Percentiles rank a stretch among this genome's conserved stretches.
These are phyloP conservation scores for Malurus alboscapulatus DNA, from an alignment of 2,113 vertebrate species.

Conservation along the genomic window DNA sequence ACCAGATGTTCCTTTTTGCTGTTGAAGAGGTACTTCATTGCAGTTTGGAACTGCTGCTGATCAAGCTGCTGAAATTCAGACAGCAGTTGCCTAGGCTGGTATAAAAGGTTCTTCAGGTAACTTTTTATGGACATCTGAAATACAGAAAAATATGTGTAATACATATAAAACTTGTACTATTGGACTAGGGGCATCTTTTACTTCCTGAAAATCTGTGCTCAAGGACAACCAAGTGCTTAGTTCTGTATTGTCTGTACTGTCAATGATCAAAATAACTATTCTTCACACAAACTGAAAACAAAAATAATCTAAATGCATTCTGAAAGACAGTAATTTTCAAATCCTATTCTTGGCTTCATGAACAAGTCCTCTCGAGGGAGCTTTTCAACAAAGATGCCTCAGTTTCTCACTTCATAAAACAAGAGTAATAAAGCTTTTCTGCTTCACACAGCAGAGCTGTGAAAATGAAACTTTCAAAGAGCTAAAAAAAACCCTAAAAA, in stretches of 20 bases:
- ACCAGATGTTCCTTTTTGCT: conserved; percentile 69
- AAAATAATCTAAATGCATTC: background rate
- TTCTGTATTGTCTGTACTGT: background rate
- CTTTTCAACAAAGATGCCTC: background rate
- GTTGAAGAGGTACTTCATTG: conserved; percentile 72
- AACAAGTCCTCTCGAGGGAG: background rate
- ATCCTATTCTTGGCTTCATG: background rate
- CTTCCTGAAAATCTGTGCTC: background rate
- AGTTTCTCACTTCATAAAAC: background rate
- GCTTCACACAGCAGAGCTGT: background rate
- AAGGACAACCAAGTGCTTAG: background rate
- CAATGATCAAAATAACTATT: background rate
- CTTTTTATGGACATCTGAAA: conserved; percentile 69
- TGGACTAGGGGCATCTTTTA: background rate
- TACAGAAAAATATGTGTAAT: background rate
- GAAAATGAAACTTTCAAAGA: background rate
- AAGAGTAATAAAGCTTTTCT: background rate
- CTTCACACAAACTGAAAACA: background rate
- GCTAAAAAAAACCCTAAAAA: background rate
- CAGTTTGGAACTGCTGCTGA: conserved; percentile 68
- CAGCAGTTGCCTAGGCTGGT: conserved; percentile 73
- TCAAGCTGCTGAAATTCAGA: conserved; percentile 68
- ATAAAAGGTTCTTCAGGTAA: conserved; percentile 67
- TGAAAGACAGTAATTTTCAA: background rate
- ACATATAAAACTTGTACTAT: background rate